Conservation (phyloP, 2,888 invertebrate genomes). For the Hedya salicella region DNA sequence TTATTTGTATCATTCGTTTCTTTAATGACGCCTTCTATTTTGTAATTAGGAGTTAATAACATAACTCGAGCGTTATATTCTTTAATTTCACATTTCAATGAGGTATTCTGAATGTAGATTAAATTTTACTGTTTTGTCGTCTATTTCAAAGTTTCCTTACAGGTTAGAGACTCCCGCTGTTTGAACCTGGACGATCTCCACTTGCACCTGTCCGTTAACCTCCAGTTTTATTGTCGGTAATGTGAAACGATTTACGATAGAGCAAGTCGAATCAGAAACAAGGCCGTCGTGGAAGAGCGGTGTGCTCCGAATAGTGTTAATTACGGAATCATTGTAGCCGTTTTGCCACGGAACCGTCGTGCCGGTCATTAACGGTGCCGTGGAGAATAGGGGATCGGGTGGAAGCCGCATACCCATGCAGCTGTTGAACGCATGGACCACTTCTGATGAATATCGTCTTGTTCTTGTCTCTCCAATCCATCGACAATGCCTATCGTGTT, state of each 20-base stretch:
- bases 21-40: constrained; percentile 19
- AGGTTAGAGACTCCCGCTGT: background rate
- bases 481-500: constrained; percentile 9
- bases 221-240: constrained; percentile 60
- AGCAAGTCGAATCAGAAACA: constrained; percentile 78
- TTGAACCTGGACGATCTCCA: constrained; percentile 65
- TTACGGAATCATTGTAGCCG: constrained; percentile 69
- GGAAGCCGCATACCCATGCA: constrained; percentile 64
- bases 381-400: constrained; percentile 59
- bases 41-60: constrained; percentile 17
- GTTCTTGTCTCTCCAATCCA: constrained; percentile 10
- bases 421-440: constrained; percentile 51
- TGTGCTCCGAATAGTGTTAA: constrained; percentile 75
- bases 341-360: constrained; percentile 67
- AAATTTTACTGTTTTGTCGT: background rate
- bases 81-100: background rate
- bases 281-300: constrained; percentile 72
- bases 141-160: background rate
- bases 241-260: constrained; percentile 77
- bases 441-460: background rate
- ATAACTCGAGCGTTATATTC: background rate
- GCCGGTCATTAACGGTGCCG: constrained; percentile 64
- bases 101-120: constrained; percentile 3
- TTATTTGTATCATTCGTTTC: constrained; percentile 25
- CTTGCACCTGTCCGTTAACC: constrained; percentile 72